Evolutionary conservation across 30 jellyfish, hydroid and myxozoan species (phyloP), one percentile per base, ranked within the genome.

Genomic region (Mastigias papua): DNA sequence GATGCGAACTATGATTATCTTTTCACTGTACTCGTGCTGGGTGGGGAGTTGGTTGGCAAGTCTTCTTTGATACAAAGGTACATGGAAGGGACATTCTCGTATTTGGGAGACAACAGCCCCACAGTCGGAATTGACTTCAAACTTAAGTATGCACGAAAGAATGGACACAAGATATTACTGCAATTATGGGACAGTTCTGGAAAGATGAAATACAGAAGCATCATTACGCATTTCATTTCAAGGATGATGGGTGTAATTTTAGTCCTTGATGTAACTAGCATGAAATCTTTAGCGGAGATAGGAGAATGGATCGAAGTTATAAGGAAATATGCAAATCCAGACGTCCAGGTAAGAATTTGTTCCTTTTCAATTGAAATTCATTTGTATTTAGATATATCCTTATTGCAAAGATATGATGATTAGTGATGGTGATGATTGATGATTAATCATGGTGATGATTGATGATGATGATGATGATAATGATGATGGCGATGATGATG

Each of bases 111-210:
- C 74, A 0, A 25, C 73, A 22, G 35, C 64, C 29, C 42, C 1
- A 86, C 95, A 3, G 57, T 86, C 15, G 95, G 95, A 20, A 74
- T 86, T 34, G 95, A 86, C 78, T 86, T 76, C 54, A 75, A 68
- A 29, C 70, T 86, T 32, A 74, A 77, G 34, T 86, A 76, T 51
- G 7, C 66, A 72, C 63, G 49, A 0, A 25, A 37, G 51, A 23
- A 34, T 46, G 90, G 84, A 5, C 81, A 67, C 22, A 76, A 81
- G 29, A 76, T 86, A 23, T 49, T 86, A 31, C 61, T 86, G 61
- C 95, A 86, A 60, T 30, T 86, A 65, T 86, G 95, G 95, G 95
- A 86, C 82, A 81, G 89, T 35, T 75, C 95, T n/a, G 95, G 95
- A 63, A 57, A 76, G 37, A 48, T 20, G 35, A 76, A 69, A 66